phyloP scores from a whole-genome alignment of 2,888 invertebrate species.

The Omphaloscelis lunosa region DNA sequence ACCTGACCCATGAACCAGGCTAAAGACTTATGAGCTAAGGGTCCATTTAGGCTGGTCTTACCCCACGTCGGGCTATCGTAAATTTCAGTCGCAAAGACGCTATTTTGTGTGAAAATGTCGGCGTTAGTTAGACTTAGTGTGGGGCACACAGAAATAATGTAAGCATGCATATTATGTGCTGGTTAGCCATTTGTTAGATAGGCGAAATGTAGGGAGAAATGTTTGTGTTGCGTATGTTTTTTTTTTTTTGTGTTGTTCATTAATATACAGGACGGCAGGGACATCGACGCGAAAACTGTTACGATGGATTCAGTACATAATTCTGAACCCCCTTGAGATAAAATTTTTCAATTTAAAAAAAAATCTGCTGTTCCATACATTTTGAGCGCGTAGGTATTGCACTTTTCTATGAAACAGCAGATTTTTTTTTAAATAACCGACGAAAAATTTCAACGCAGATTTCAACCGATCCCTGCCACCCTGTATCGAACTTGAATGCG shows the following conservation, averaged over 20 bases:
- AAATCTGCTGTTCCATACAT: too few species aligned
- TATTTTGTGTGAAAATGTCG: conserved; percentile 65
- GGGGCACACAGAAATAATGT: conserved; percentile 44
- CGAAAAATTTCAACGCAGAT: too few species aligned
- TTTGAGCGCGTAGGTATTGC: too few species aligned
- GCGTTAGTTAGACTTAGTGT: conserved; percentile 54
- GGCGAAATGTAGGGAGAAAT: neutral
- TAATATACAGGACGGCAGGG: too few species aligned
- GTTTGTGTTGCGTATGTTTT: neutral
- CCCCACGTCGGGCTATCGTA: conserved; percentile 55
- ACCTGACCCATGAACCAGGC: neutral
- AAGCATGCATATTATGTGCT: conserved; percentile 34
- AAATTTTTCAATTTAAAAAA: too few species aligned
- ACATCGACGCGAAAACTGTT: too few species aligned
- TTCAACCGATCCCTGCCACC: too few species aligned
- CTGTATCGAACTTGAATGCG: neutral
- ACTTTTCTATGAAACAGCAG: too few species aligned
- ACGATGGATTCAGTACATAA: too few species aligned
- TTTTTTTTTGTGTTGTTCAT: too few species aligned
- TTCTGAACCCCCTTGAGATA: too few species aligned
- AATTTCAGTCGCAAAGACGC: conserved; percentile 62
- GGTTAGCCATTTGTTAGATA: conserved; percentile 10
- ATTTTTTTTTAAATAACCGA: too few species aligned
- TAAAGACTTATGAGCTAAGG: neutral
- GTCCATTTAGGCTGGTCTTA: conserved; percentile 48